Evolutionary conservation across 2,113 vertebrate genomes (phyloP), one percentile per base, ranked within the genome.

Genomic region (Campylorhamphus procurvoides): DNA sequence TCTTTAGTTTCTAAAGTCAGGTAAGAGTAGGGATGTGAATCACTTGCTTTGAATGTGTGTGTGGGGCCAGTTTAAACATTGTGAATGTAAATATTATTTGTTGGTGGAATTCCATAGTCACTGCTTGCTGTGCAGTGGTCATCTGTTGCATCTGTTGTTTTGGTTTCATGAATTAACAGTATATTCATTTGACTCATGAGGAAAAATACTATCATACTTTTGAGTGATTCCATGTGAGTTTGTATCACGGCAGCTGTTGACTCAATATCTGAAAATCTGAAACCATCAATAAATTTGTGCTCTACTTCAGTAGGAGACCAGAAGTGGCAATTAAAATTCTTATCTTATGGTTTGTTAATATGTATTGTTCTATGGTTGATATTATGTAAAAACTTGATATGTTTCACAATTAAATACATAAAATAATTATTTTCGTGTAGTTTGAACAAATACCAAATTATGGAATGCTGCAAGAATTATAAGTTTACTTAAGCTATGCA

Each of bases 101-200:
- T 72, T 91, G 75, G 58, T 94, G 58, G 63, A 89, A 93, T 92
- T 87, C 60, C 9, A 0, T 83, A 79, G 67, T 93, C 52, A 27
- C 53, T 53, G 19, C 84, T 94, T 79, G 89, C 81, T 91, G 84
- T 63, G 74, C 78, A 76, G 62, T 12, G 14, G 53, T 96, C 75
- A 66, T 92, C 29, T 81, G 25, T 74, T 93, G 75, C 89, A 96
- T 96, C 78, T 90, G 55, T 95, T 95, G 62, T 94, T 96, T 96
- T 95, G 88, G 35, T 95, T 95, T 92, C 68, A 25, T 90, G 79
- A 79, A 84, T 94, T 91, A 97, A 93, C 84, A 94, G 63, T 88
- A 74, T 93, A 90, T 88, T 95, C 93, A 91, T 88, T 95, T 93
- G 93, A 79, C 69, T 92, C 29, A 12, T 42, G 85, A 87, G 19